These are phyloP conservation scores for Zaprionus capensis DNA, from an alignment of 1,140 invertebrate species.

Conservation along the genomic window DNA sequence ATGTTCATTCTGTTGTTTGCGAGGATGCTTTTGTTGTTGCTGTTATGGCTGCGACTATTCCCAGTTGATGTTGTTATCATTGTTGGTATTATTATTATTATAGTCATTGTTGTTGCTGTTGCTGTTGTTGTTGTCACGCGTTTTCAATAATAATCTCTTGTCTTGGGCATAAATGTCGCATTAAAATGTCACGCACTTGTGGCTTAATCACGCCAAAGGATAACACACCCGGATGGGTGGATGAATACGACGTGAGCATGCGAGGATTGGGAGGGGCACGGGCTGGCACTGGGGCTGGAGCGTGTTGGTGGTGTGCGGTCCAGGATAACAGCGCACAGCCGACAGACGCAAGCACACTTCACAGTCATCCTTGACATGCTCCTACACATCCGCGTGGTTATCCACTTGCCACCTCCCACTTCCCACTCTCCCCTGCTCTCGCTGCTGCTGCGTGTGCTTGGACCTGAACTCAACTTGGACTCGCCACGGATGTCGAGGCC, in stretches of 20 bases:
- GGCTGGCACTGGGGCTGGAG: neutral
- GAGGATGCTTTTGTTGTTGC: conserved; percentile 1
- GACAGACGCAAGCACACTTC: conserved; percentile 48
- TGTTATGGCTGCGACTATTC: conserved; percentile 25
- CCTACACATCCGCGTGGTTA: conserved; percentile 18
- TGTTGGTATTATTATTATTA: conserved; percentile 47
- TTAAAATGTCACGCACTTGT: conserved; percentile 82
- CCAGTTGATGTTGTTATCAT: conserved; percentile 21
- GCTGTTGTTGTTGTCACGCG: conserved; percentile 67
- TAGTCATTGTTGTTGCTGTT: conserved; percentile 25
- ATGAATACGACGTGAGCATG: neutral
- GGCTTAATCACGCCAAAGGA: conserved; percentile 80
- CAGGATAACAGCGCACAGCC: conserved; percentile 13
- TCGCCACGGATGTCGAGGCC: conserved; percentile 2
- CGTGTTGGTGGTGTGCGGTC: neutral
- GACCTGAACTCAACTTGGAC: conserved; percentile 14
- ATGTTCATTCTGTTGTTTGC: neutral
- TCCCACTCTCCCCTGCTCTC: neutral
- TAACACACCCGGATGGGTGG: conserved; percentile 43
- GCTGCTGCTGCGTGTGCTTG: neutral
- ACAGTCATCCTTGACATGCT: conserved; percentile 28
- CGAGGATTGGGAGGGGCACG: neutral
- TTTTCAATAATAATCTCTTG: conserved; percentile 81
- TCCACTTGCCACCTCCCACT: conserved; percentile 2
- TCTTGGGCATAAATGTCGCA: conserved; percentile 80